A percentile compares a stretch with the other conserved stretches of the same genome.
These are phyloP conservation scores for Stigmatopora argus DNA, from an alignment of 2,113 vertebrate species.

Conservation along the genomic window DNA sequence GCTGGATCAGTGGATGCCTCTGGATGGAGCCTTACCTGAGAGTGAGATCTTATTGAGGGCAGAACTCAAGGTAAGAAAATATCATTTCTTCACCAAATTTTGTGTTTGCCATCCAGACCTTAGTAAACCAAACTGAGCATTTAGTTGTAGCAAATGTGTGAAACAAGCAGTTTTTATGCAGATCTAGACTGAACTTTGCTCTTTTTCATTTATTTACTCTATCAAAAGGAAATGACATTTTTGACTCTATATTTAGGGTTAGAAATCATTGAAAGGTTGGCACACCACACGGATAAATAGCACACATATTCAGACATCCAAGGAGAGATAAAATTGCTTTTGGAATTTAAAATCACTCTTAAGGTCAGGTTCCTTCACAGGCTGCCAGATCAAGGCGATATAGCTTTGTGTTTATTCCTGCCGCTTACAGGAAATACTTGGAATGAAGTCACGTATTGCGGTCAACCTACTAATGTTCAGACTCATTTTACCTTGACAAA, in stretches of 20 bases:
- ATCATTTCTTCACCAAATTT: background rate
- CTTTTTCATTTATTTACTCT: no score
- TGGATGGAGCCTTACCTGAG: constrained; percentile 67
- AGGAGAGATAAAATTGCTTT: background rate
- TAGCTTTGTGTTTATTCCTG: background rate
- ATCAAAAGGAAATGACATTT: background rate
- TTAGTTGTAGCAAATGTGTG: background rate
- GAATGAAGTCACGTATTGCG: background rate
- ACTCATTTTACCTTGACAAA: background rate
- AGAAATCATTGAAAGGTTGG: background rate
- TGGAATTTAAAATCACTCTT: background rate
- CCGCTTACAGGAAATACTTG: background rate
- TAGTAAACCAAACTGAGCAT: background rate
- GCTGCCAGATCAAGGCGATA: background rate
- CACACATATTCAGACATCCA: background rate
- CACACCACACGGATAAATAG: background rate
- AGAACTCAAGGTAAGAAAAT: constrained; percentile 76
- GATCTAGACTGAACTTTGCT: no score
- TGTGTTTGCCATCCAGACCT: background rate
- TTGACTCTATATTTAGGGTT: background rate
- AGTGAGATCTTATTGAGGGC: constrained; percentile 79
- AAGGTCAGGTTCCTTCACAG: background rate
- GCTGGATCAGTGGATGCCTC: constrained; percentile 77
- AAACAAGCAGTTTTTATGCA: background rate
- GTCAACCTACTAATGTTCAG: background rate